Evolutionary conservation across 2,888 invertebrate genomes (phyloP), one percentile per base, ranked within the genome.

Genomic region (Drosophila colorata): DNA sequence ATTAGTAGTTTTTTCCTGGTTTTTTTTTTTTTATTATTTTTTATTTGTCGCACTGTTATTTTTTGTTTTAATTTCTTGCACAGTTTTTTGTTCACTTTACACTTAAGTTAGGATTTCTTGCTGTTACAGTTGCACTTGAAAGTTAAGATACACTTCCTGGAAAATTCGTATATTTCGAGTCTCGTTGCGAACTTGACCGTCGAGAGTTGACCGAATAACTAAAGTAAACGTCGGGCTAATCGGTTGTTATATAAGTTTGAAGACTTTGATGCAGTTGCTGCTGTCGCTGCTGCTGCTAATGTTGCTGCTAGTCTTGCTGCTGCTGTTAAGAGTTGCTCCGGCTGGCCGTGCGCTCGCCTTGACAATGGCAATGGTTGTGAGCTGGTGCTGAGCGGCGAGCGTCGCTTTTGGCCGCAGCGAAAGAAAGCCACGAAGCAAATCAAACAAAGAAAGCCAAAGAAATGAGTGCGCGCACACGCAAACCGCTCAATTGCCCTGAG

Each of bases 141-240:
- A 69, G 73, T 78, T 86, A 57, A 68, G 49, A 47, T 49, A 56
- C 69, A 61, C 69, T 83, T 82, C 87, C 87, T 82, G 74, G 68
- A 64, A 57, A 40, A 31, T n/a, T n/a, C n/a, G n/a, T n/a, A n/a
- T n/a, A n/a, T n/a, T n/a, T 74, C 69, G 75, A 84, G 84, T 76
- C 69, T 74, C 76, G 76, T 72, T 81, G 89, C 91, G 91, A 90
- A 91, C 91, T 91, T 91, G 91, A 91, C 91, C 91, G 91, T 91
- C 88, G 91, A 89, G 91, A 90, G 91, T 90, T 91, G 91, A 91
- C 91, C 91, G 91, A 90, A 88, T 91, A 91, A 91, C 91, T 91
- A 91, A 91, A 90, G 88, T 83, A 90, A 90, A 87, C 88, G 88
- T 87, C 86, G 80, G 82, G 84, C 87, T 90, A 90, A 90, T 90